Evolutionary conservation across 2,888 invertebrate species (phyloP).

Genomic region (Zele albiditarsus): DNA sequence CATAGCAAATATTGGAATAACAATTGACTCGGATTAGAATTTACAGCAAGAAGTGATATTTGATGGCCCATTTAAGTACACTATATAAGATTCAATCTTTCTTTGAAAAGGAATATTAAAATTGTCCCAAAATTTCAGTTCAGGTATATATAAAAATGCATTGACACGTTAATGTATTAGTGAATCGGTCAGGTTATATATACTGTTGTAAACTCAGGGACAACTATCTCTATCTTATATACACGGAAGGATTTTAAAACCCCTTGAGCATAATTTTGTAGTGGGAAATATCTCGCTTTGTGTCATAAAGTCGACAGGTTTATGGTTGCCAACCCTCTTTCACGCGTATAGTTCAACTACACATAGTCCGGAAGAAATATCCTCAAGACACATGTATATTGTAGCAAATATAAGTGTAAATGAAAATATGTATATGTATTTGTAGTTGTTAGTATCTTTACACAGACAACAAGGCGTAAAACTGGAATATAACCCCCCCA

Average conservation of each 20-base stretch:
- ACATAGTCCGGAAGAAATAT: not conserved
- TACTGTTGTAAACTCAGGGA: not conserved
- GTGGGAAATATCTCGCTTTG: not conserved
- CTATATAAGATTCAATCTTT: not conserved
- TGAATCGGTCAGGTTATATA: not conserved
- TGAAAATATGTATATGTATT: not conserved
- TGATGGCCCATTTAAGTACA: not conserved
- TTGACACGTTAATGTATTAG: not conserved
- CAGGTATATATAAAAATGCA: not conserved
- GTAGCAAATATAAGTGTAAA: not conserved
- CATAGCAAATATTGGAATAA: not conserved
- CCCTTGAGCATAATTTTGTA: slow-evolving; percentile 18
- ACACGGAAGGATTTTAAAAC: slow-evolving; percentile 3
- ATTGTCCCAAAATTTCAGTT: not conserved
- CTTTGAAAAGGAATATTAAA: not conserved
- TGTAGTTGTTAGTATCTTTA: not conserved
- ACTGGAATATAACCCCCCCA: not conserved
- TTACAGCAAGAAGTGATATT: not conserved
- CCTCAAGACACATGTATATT: not conserved
- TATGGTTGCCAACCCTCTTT: slow-evolving; percentile 33
- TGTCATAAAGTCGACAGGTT: slow-evolving; percentile 33
- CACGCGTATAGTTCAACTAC: not conserved
- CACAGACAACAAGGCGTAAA: not conserved
- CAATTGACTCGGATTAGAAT: not conserved
- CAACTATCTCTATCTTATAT: not conserved